Base-by-base conservation (phyloP, 2,888 invertebrate species). In the Mimumesa dahlbomi region DNA sequence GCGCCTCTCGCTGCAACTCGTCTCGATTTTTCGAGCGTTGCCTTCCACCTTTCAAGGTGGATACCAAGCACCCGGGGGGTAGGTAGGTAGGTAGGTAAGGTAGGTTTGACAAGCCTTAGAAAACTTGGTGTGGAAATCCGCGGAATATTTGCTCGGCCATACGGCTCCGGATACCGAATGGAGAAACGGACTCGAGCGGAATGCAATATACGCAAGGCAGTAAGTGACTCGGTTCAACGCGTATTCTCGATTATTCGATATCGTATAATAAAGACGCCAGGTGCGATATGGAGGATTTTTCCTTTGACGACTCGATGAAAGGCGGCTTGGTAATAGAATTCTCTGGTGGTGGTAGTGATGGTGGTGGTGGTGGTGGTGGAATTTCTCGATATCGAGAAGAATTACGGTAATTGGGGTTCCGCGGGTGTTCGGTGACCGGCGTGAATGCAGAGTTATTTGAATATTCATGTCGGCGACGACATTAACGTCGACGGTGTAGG, bases 141-240 rank as follows among this genome's bases (percentile, higher is more conserved):
- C 29, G 48, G 31, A 48, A 31, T 48, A 48, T 48, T 48, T 31
- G 3, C 29, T 2, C 31, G 6, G 40, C 40, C 40, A 16, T 16
- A 9, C 18, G 16, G 6, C 2, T 16, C 3, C 34, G n/a, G 9
- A 34, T n/a, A n/a, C n/a, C n/a, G n/a, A 40, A 40, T 40, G 18
- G 40, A 40, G n/a, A 40, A 16, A 40, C 16, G 40, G 40, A 34
- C 34, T 34, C 34, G 34, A 34, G 34, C 34, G 65, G 71, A 72
- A 72, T 72, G 72, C 65, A 72, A 72, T 72, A 72, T 72, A 50
- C 57, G 16, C 19, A n/a, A 5, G 36, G 11, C 38, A 50, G 50
- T 45, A 69, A 54, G 63, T 72, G 43, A 63, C 38, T 53, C 54
- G 13, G 36, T 5, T 25, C 43, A n/a, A 31, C 22, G 22, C 18